Evolutionary conservation across 2,797 vertebrate genomes (phyloP), one percentile per base, ranked within the genome.

Genomic region (Tenualosa thibaudeaui): DNA sequence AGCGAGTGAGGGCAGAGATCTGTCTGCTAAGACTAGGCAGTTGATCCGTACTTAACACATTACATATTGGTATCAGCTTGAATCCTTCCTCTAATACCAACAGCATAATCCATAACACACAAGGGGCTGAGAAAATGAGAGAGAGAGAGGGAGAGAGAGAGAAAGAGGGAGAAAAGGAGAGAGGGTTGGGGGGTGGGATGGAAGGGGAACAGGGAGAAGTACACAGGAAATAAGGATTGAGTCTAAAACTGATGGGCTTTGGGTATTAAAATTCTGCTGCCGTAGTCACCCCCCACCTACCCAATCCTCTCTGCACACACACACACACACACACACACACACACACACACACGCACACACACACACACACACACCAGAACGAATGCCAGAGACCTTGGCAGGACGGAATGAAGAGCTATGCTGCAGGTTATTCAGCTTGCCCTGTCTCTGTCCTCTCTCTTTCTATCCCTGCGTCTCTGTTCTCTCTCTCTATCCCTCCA

Each of bases 261-360:
- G 68, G 68, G 31, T 75, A 75, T 75, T 75, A 40, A 37, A 43
- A 75, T 75, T 75, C 68, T 40, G 68, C 68, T 75, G 68, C 31
- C 15, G 68, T 75, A 75, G 68, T 19, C 26, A 15, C 19, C n/a
- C 62, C 26, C 62, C 12, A 0, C 5, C 68, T 37, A 3, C 68
- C 68, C 56, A 22, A 58, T 19, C 68, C 68, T 31, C 12, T 13
- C 3, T 53, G 12, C 50, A 51, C 5, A 51, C 50, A 51, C 50
- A 51, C 8, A 51, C 50, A 51, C 50, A 51, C 50, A 51, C 50
- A 51, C 50, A 51, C 51, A 15, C 51, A 15, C 51, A 53, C 12
- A 15, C 31, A 13, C 15, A 51, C 5, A 51, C 50, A 51, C 50
- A 51, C 8, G 12, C 50, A 51, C 50, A 51, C 50, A 51, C 50